Conservation (phyloP, 2,888 invertebrate genomes). For the Asteroscopus sphinx region DNA sequence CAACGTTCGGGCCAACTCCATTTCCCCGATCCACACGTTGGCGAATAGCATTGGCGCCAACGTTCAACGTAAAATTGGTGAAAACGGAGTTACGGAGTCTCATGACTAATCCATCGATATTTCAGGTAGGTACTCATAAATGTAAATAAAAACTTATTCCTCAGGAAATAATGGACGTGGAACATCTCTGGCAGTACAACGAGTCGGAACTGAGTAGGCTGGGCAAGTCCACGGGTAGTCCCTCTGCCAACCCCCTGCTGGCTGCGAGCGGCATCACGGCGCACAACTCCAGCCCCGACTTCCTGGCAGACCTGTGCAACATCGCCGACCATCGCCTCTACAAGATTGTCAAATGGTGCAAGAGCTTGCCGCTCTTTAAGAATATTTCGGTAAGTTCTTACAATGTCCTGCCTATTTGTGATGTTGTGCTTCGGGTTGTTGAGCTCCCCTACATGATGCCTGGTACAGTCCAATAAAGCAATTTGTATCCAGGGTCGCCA, state of each 20-base stretch:
- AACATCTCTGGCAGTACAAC: slow-evolving; percentile 98
- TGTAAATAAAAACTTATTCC: slow-evolving; percentile 11
- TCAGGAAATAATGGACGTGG: slow-evolving; percentile 98
- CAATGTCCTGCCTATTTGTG: too few species aligned
- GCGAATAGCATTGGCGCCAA: too few species aligned
- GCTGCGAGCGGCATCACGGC: slow-evolving; percentile 86
- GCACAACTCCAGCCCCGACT: slow-evolving; percentile 94
- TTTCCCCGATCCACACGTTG: too few species aligned
- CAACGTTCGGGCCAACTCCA: too few species aligned
- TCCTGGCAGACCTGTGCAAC: slow-evolving; percentile 96
- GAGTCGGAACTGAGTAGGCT: slow-evolving; percentile 94
- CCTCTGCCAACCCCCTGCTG: slow-evolving; percentile 83
- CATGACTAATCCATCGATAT: too few species aligned
- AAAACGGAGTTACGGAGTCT: too few species aligned
- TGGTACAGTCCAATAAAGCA: too few species aligned
- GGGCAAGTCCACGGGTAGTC: slow-evolving; percentile 83
- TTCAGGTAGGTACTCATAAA: too few species aligned
- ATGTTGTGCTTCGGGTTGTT: too few species aligned
- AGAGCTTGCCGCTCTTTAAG: slow-evolving; percentile 98
- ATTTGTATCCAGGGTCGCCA: too few species aligned
- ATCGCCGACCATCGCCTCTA: slow-evolving; percentile 98
- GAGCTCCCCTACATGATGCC: too few species aligned
- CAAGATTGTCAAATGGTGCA: slow-evolving; percentile 99
- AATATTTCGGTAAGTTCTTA: slow-evolving; percentile 95
- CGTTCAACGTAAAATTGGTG: too few species aligned